Evolutionary conservation across 2,113 vertebrate genomes (phyloP), one percentile per base, ranked within the genome.

Genomic region (Thinocorus orbignyianus): DNA sequence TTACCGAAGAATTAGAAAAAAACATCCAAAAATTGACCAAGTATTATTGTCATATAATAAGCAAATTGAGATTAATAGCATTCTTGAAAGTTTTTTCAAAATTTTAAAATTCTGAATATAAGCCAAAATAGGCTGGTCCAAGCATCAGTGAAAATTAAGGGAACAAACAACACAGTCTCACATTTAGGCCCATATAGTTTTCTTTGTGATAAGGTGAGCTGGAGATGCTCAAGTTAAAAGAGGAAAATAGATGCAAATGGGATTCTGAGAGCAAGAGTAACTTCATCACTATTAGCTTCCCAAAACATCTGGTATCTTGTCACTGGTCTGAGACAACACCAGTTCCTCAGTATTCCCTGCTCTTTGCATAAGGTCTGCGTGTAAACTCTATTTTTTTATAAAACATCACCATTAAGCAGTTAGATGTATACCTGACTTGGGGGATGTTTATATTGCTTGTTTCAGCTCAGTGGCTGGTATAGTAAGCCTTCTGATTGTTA

Each of bases 81-180:
- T 62, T 41, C 13, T 68, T 41, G 44, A 88, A 52, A 65, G 4
- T 31, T 60, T 30, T 42, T 78, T 22, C 35, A 30, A 8, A 31
- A n/a, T 44, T 79, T 42, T n/a, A 16, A 52, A 58, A 65, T 35
- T 65, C 9, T 64, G 18, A n/a, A 28, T 57, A 60, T 39, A 55
- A 72, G 71, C 0, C 23, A 48, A 54, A 69, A 39, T 23, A 2
- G 52, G 8, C 6, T 9, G 6, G 74, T 44, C 10, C 8, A 42
- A 88, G 13, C 10, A 70, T 42, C 23, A 60, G 11, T 42, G 37
- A 68, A 86, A 90, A 72, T 20, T 72, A 57, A 85, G 85, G 55
- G 24, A 83, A 44, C 3, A 58, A 91, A 58, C 7, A 54, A 20
- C 14, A 49, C 0, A 0, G 2, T 46, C 5, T 55, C 11, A 4